Evolutionary conservation across 2,113 vertebrate genomes (phyloP).

Genomic region (Pandion haliaetus): DNA sequence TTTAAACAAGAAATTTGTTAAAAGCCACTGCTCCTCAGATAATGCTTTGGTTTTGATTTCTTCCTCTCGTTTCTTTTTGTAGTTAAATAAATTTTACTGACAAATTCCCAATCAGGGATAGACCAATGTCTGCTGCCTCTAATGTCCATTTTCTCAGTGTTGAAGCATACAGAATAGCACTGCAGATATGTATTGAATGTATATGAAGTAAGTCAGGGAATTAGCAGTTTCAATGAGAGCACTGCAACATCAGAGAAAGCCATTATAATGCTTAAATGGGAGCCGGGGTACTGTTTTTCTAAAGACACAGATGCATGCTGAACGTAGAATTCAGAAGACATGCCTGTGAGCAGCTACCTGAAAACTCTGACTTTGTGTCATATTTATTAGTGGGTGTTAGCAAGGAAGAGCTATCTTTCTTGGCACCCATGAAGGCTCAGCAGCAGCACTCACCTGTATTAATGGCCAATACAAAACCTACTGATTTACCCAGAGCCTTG

Average conservation of each 20-base stretch:
- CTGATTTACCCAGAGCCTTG: background rate
- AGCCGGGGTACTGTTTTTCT: background rate
- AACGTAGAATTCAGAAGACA: background rate
- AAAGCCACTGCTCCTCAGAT: background rate
- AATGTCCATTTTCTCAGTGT: background rate
- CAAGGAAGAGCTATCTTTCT: background rate
- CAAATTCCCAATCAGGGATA: background rate
- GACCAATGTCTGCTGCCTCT: background rate
- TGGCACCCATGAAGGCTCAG: background rate
- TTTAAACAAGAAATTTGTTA: background rate
- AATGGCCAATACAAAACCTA: background rate
- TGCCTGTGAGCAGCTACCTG: background rate
- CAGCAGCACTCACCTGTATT: background rate
- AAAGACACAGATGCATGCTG: background rate
- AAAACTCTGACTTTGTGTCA: background rate
- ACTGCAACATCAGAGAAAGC: background rate
- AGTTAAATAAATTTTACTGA: background rate
- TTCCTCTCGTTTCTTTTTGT: background rate
- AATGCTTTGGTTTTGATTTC: background rate
- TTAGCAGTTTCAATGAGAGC: background rate
- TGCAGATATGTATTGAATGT: background rate
- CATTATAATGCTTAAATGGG: background rate
- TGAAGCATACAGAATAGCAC: background rate
- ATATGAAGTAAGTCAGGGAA: background rate
- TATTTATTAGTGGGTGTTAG: background rate